Evolutionary conservation across 2,888 invertebrate species (phyloP).

Genomic region (Apotomis turbidana): DNA sequence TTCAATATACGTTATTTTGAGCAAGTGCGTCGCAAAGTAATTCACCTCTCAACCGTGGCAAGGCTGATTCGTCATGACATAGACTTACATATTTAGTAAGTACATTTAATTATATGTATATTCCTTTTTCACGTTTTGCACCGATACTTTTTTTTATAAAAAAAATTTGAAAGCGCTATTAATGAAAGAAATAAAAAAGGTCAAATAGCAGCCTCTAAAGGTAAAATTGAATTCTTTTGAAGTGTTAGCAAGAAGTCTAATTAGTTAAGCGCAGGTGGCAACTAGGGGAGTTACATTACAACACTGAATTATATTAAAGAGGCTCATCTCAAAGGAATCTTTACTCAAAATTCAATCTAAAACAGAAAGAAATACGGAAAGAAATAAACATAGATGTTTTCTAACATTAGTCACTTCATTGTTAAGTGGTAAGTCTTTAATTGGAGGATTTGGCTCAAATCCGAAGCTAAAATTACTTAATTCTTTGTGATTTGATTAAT

Average conservation of each 20-base stretch:
- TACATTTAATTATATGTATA: too few relatives aligned
- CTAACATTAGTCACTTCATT: not conserved
- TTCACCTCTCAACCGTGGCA: too few relatives aligned
- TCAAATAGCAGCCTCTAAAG: not conserved
- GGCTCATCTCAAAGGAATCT: not conserved
- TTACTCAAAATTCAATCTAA: not conserved
- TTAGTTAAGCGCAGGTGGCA: slow-evolving; percentile 11
- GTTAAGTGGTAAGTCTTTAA: not conserved
- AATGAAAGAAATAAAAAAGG: not conserved
- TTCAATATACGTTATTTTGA: too few relatives aligned
- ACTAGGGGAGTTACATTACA: slow-evolving; percentile 10
- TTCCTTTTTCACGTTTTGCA: too few relatives aligned
- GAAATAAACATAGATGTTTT: not conserved
- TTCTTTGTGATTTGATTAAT: not conserved
- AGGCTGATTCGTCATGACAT: too few relatives aligned
- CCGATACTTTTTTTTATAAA: too few relatives aligned
- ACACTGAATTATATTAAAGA: not conserved
- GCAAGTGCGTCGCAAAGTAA: too few relatives aligned
- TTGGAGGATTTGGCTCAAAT: not conserved
- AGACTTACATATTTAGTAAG: too few relatives aligned
- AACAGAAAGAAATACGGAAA: not conserved
- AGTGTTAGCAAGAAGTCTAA: slow-evolving; percentile 6
- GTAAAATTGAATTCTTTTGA: slow-evolving; percentile 8
- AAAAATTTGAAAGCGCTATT: too few relatives aligned
- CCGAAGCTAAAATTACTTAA: not conserved